phyloP scores from a whole-genome alignment of 2,888 invertebrate genomes.

The Drosophila monieri region DNA sequence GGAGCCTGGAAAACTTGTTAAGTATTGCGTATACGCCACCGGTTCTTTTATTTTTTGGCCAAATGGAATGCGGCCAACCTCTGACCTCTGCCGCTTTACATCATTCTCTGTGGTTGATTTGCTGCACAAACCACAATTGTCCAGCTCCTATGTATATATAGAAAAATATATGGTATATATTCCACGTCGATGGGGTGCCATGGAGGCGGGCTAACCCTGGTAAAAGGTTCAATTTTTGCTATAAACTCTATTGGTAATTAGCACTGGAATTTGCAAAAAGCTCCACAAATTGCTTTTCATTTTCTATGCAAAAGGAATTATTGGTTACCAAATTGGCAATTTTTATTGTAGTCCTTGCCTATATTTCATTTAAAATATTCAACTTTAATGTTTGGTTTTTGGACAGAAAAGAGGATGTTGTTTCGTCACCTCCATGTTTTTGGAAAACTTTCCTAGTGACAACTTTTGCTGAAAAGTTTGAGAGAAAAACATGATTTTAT shows the following conservation, averaged over 20 bases:
- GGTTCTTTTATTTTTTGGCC: constrained; percentile 18
- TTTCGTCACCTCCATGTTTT: constrained; percentile 12
- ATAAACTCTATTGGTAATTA: background rate
- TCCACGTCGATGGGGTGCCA: background rate
- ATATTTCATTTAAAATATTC: background rate
- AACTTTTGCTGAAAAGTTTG: constrained; percentile 1
- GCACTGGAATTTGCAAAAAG: constrained; percentile 5
- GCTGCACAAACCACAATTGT: constrained; percentile 28
- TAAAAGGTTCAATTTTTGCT: background rate
- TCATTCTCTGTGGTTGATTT: constrained; percentile 31
- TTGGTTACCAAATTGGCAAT: background rate
- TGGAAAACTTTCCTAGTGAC: constrained; percentile 2
- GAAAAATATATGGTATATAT: constrained; percentile 1
- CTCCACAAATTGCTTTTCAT: constrained; percentile 15
- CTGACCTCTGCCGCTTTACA: constrained; percentile 20
- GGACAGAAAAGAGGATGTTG: background rate
- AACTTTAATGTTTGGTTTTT: constrained; percentile 6
- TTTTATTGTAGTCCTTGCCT: background rate
- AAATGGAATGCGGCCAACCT: constrained; percentile 28
- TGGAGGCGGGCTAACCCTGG: background rate
- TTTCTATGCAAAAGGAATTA: constrained; percentile 14
- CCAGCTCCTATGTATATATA: constrained; percentile 4
- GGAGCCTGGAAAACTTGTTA: constrained; percentile 13
- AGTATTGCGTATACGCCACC: constrained; percentile 54
- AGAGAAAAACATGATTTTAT: background rate